Conservation (phyloP, 2,113 vertebrate genomes). For the Taurulus bubalis region DNA sequence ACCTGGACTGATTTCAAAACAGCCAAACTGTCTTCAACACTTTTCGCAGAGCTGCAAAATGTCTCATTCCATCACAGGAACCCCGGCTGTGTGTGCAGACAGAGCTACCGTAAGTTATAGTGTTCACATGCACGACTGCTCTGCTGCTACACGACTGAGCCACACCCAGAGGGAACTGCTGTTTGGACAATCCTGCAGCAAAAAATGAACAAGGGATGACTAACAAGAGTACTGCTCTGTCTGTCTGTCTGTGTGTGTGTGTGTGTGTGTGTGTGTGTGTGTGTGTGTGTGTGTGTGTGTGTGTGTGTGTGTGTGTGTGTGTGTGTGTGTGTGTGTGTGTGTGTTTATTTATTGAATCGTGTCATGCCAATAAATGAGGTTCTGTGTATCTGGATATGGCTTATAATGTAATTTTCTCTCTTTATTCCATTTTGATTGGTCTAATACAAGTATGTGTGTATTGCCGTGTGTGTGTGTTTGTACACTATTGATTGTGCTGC, state of each 20-base stretch:
- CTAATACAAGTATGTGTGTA: conserved; percentile 42
- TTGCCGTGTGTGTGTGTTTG: conserved; percentile 12
- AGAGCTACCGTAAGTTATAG: conserved; percentile 8
- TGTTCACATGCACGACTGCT: conserved; percentile 38
- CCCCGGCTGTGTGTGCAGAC: not conserved
- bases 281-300: too few relatives aligned
- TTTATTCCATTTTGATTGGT: conserved; percentile 63
- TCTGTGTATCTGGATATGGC: conserved; percentile 65
- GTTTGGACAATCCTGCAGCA: conserved; percentile 46
- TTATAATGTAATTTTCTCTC: conserved; percentile 65
- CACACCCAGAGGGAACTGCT: conserved; percentile 57
- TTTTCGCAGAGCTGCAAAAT: not conserved
- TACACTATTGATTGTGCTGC: conserved; percentile 61
- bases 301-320: too few relatives aligned
- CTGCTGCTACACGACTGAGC: conserved; percentile 27
- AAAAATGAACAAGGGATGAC: conserved; percentile 27
- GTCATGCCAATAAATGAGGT: conserved; percentile 47
- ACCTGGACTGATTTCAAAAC: conserved; percentile 29
- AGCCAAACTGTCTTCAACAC: conserved; percentile 6
- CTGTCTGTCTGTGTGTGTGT: conserved; percentile 12
- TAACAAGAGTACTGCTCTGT: conserved; percentile 13
- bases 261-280: too few relatives aligned
- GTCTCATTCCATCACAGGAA: not conserved
- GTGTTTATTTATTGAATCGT: conserved; percentile 51
- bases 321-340: too few relatives aligned